phyloP scores from a whole-genome alignment of 2,113 vertebrate genomes.

The Fulica atra region DNA sequence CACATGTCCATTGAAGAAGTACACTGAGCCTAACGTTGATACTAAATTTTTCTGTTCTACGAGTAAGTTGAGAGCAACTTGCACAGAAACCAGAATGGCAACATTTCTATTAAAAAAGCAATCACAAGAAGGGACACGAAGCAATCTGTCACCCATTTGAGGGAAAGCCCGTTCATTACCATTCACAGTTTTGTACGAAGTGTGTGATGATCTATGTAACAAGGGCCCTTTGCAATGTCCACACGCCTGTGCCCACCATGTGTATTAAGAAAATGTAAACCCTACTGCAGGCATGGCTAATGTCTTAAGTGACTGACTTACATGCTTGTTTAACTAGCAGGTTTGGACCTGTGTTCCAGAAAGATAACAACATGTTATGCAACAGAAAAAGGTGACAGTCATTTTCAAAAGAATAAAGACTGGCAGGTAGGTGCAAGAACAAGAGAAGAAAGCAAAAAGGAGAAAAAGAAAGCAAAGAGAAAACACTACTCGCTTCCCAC shows the following conservation, averaged over 20 bases:
- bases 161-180: background rate
- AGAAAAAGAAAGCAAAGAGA: background rate
- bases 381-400: background rate
- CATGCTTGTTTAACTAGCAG: background rate
- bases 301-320: fast-evolving
- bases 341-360: background rate
- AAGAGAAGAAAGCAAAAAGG: background rate
- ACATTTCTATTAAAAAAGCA: background rate
- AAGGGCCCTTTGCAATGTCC: background rate
- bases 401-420: background rate
- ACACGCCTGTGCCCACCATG: background rate
- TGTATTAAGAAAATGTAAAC: background rate
- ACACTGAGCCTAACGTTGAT: background rate
- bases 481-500: background rate
- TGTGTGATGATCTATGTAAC: fast-evolving
- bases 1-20: background rate
- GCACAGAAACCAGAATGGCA: background rate
- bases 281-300: background rate
- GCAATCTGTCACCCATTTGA: background rate
- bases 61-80: background rate
- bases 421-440: background rate
- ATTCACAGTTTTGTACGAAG: background rate
- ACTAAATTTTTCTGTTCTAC: background rate
- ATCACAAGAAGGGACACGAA: background rate
- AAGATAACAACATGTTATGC: too few species aligned